Base-by-base conservation (phyloP, 2,888 invertebrate species). In the Mechanitis mazaeus region DNA sequence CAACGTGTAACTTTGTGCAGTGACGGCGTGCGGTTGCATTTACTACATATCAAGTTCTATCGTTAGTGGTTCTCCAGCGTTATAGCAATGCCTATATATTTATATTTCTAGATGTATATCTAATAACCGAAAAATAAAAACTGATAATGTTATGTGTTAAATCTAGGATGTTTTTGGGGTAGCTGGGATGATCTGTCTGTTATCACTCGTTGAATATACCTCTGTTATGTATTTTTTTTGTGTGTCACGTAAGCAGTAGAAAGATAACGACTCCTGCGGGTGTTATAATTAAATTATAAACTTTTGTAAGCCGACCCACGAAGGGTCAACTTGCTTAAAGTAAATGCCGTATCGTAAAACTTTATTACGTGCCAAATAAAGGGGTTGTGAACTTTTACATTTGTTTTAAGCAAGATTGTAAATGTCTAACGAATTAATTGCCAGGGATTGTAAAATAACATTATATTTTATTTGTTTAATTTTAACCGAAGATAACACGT, bases 231-330 rank as follows among this genome's bases (percentile, higher is more conserved):
- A 42, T 50, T 50, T 7, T 50, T 50, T 50, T 31, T 50, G 68
- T 71, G 73, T 67, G 47, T 45, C 63, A 60, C 55, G 55, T 71
- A 70, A 71, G 71, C 69, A 71, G 73, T 69, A 63, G 65, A 71
- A 71, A 76, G 77, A 77, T 79, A 85, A 87, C 82, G 78, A 69
- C 76, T 80, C 88, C 84, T 79, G 67, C 71, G 89, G 87, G 89
- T 74, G 85, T 83, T 81, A 78, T 89, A 89, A 89, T 89, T 89
- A 88, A 89, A 89, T 89, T 89, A 89, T 87, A 89, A 87, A 89
- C 79, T 88, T 88, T 84, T 76, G 78, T 77, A 76, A 73, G 74
- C 75, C 69, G 74, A 71, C 72, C 68, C 69, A 68, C 66, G 75
- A 79, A 83, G 89, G 89, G 88, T 88, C 88, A 88, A 86, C 84